phyloP scores from a whole-genome alignment of 2,797 vertebrate genomes.

The Triplophysa yarkandensis region DNA sequence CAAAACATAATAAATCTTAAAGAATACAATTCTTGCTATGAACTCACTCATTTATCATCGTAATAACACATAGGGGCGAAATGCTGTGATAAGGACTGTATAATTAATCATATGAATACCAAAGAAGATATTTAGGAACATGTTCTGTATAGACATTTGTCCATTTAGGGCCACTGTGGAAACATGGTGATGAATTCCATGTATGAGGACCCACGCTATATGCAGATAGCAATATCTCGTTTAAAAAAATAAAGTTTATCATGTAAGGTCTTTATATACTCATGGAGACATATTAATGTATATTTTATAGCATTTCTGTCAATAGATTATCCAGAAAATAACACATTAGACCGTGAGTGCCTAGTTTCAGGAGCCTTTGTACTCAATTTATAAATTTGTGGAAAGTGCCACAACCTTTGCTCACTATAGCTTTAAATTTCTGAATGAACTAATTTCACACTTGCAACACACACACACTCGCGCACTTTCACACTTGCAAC shows the following conservation, averaged over 20 bases:
- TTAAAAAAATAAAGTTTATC: no score
- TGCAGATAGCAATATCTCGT: no score
- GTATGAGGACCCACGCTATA: no score
- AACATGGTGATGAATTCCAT: not conserved
- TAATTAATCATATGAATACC: not conserved
- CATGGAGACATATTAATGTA: no score
- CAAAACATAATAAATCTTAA: slow-evolving; percentile 6
- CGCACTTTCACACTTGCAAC: slow-evolving; percentile 1
- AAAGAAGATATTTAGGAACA: no score
- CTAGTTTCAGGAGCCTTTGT: not conserved
- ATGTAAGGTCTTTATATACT: no score
- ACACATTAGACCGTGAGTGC: not conserved
- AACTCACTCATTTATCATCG: not conserved
- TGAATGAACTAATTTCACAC: slow-evolving; percentile 23
- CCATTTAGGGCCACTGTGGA: no score
- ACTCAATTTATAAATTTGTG: not conserved
- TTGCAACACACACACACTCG: not conserved
- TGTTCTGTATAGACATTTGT: no score
- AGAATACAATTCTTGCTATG: not conserved
- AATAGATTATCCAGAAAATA: no score
- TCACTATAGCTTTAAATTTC: slow-evolving; percentile 22
- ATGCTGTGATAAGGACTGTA: not conserved
- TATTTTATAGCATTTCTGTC: not conserved
- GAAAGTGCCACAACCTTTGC: slow-evolving; percentile 18
- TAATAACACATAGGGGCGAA: slow-evolving; percentile 7